Evolutionary conservation across 2,113 vertebrate species (phyloP), one percentile per base, ranked within the genome.

Genomic region (Speoplatyrhinus poulsoni): DNA sequence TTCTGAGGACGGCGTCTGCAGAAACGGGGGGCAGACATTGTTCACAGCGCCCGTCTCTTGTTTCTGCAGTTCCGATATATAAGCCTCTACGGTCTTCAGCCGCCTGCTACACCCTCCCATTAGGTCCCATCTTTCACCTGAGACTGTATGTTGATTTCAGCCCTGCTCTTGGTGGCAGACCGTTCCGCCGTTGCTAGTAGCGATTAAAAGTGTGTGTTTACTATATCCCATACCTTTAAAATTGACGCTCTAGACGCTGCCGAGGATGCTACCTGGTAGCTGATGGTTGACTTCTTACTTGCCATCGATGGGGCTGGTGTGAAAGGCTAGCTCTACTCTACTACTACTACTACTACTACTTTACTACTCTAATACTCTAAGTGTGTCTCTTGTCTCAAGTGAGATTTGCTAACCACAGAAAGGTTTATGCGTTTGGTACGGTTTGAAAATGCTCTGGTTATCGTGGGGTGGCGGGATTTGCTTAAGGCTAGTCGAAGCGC

Each of bases 61-160:
- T n/a, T 2, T 60, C 33, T 60, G 58, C 13, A 60, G 32, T 60
- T 60, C 58, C 33, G 33, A 60, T 60, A 60, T 60, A 0, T 60
- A 60, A 0, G 32, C 13, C 33, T 60, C 58, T 15, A 60, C 13
- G 10, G 33, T 36, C 26, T 60, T 41, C 0, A 60, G 32, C 11
- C 33, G 11, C 9, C 2, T 60, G 33, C 58, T 60, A 60, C 58
- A 60, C 10, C 32, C 12, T 33, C 58, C 58, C 58, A 60, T 60
- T 60, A 60, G 9, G 58, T 60, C 58, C 13, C 58, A 60, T 60
- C 58, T 26, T 60, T 60, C 32, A 46, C 58, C 0, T 60, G 58
- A 60, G 17, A 60, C 58, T 60, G 58, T 26, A 49, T 60, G 17
- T 60, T 60, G 58, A 26, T 36, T 19, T 19, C 19, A 19, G 19